These are phyloP conservation scores for Phyllostomus discolor DNA, from an alignment of 2,113 vertebrate genomes.

Conservation along the genomic window DNA sequence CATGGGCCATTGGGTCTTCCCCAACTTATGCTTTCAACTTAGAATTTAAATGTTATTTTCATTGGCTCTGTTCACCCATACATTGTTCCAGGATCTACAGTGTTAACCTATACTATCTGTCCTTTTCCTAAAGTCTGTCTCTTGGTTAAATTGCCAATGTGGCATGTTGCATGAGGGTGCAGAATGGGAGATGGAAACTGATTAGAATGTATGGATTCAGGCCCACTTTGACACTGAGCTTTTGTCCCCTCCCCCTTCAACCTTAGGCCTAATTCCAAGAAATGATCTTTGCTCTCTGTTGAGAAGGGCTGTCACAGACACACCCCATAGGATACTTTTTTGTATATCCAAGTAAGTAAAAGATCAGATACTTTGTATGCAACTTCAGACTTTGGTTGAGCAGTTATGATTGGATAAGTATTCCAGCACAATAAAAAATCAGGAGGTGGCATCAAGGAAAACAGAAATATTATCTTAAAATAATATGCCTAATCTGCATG, in stretches of 20 bases:
- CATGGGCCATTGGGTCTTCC: not conserved
- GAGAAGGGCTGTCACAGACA: conserved; percentile 34
- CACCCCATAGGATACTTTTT: conserved; percentile 34
- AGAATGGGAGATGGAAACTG: not conserved
- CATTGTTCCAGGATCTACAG: not conserved
- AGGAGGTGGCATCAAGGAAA: conserved; percentile 25
- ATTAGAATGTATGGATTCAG: not conserved
- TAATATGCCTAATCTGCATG: not conserved
- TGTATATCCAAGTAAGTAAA: conserved; percentile 2
- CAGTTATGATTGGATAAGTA: not conserved
- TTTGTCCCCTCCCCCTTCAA: not conserved
- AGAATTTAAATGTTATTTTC: not conserved
- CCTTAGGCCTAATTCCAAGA: conserved; percentile 41
- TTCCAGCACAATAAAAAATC: conserved; percentile 38
- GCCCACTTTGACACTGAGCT: conserved; percentile 1
- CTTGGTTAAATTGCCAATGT: not conserved
- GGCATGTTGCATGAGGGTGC: not conserved
- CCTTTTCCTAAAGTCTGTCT: not conserved
- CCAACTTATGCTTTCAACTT: not conserved
- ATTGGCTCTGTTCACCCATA: not conserved
- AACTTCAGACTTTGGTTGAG: conserved; percentile 45
- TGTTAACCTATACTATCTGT: not conserved
- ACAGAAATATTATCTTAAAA: conserved; percentile 42
- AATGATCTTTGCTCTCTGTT: conserved; percentile 58
- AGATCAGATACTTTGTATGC: conserved; percentile 31